Conservation (phyloP, 2,797 vertebrate species). For the Oryzias sinensis region DNA sequence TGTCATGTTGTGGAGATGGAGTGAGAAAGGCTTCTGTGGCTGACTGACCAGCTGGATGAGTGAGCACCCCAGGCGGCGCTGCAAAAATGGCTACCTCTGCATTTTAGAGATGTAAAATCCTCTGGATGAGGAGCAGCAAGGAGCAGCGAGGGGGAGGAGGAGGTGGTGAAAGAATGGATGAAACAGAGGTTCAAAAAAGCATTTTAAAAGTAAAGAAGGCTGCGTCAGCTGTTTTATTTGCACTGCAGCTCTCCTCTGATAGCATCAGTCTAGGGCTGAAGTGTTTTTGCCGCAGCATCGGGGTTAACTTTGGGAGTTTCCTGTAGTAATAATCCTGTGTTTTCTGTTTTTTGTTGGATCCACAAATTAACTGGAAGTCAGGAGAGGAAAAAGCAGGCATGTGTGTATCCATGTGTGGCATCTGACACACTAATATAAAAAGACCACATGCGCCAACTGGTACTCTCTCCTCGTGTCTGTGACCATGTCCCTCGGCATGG, state of each 20-base stretch:
- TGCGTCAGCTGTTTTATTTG: slow-evolving; percentile 51
- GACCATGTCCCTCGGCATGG: slow-evolving; percentile 56
- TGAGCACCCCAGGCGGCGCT: slow-evolving; percentile 57
- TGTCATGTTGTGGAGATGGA: slow-evolving; percentile 60
- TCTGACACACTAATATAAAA: slow-evolving; percentile 46
- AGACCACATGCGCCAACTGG: slow-evolving; percentile 43
- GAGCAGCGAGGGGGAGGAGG: slow-evolving; percentile 26
- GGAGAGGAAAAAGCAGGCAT: slow-evolving; percentile 2
- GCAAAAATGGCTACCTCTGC: slow-evolving; percentile 51
- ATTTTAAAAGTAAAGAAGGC: slow-evolving; percentile 35
- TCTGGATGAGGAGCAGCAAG: slow-evolving; percentile 51
- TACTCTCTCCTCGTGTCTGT: slow-evolving; percentile 43
- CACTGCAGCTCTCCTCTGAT: slow-evolving; percentile 17
- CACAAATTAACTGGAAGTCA: slow-evolving; percentile 3
- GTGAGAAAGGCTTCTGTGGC: slow-evolving; percentile 47
- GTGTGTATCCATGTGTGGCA: slow-evolving; percentile 29
- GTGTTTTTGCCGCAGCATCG: slow-evolving; percentile 13
- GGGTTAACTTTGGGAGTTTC: not conserved
- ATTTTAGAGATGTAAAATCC: slow-evolving; percentile 53
- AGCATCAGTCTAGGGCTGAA: slow-evolving; percentile 2
- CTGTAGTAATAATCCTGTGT: not conserved
- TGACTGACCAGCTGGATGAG: slow-evolving; percentile 54
- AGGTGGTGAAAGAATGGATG: slow-evolving; percentile 26
- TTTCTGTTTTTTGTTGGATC: not conserved
- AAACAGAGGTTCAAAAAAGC: slow-evolving; percentile 39